These are phyloP conservation scores for Leptocoma aspasia DNA, from an alignment of 2,113 vertebrate species.

Conservation along the genomic window DNA sequence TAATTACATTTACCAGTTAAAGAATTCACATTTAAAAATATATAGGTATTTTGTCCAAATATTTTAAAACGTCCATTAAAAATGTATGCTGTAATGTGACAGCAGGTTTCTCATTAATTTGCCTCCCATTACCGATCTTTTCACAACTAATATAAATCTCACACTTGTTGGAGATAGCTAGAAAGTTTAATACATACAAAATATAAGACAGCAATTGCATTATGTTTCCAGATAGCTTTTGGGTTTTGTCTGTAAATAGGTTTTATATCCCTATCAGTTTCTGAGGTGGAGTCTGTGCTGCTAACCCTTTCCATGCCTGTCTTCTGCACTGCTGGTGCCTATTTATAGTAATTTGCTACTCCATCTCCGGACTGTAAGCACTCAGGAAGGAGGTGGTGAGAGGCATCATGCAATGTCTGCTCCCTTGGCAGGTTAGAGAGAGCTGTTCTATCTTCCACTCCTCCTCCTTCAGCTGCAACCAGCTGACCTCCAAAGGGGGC, in stretches of 20 bases:
- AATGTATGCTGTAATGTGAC: constrained; percentile 63
- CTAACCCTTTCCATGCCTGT: neutral
- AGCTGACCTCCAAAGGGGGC: neutral
- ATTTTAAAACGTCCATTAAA: constrained; percentile 74
- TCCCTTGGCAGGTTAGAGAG: neutral
- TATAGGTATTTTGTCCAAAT: constrained; percentile 79
- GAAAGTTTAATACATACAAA: constrained; percentile 26
- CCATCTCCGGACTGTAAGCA: neutral
- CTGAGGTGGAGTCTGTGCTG: neutral
- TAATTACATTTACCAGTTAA: constrained; percentile 81
- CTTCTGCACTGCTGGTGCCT: neutral
- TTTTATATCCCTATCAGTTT: constrained; percentile 8
- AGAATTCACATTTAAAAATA: constrained; percentile 73
- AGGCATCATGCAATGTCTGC: neutral
- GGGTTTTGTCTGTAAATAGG: neutral
- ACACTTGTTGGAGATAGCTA: constrained; percentile 34
- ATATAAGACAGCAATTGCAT: neutral
- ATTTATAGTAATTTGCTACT: neutral
- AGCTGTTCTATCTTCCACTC: neutral
- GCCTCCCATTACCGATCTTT: constrained; percentile 64
- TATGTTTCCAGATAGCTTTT: neutral
- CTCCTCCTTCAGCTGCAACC: neutral
- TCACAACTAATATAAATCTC: constrained; percentile 64
- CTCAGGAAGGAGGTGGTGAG: neutral
- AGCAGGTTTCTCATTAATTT: constrained; percentile 71